phyloP scores from a whole-genome alignment of 2,113 vertebrate species.

The Gobio gobio region DNA sequence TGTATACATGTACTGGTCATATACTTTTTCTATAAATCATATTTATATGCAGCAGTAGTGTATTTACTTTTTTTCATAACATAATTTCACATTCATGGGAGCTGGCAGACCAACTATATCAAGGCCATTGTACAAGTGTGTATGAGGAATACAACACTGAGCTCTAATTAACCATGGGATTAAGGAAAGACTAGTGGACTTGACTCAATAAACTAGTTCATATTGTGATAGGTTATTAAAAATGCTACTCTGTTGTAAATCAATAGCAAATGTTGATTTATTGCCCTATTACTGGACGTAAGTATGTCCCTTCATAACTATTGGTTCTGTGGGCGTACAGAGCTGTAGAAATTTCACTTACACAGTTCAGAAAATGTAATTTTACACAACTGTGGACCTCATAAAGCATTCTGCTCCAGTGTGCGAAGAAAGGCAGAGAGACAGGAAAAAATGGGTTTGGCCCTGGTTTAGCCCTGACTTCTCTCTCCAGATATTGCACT shows the following conservation, averaged over 20 bases:
- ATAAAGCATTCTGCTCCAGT: slow-evolving; percentile 40
- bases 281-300: not conserved
- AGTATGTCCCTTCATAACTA: not conserved
- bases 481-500: slow-evolving; percentile 16
- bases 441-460: slow-evolving; percentile 11
- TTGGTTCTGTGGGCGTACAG: not conserved
- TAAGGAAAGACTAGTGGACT: not conserved
- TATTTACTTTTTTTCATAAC: too few relatives aligned
- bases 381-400: slow-evolving; percentile 42
- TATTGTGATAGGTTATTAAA: not conserved
- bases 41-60: too few relatives aligned
- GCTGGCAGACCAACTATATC: not conserved
- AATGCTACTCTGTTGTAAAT: not conserved
- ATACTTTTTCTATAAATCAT: too few relatives aligned
- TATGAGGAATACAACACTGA: not conserved
- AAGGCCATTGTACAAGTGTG: not conserved
- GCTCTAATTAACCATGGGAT: not conserved
- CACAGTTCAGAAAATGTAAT: slow-evolving; percentile 41
- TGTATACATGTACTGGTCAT: too few relatives aligned
- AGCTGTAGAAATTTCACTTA: not conserved
- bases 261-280: not conserved
- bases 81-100: not conserved
- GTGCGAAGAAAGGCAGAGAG: not conserved
- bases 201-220: slow-evolving; percentile 5
- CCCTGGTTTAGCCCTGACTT: slow-evolving; percentile 16